phyloP scores from a whole-genome alignment of 2,797 vertebrate species.

The Thunnus albacares region DNA sequence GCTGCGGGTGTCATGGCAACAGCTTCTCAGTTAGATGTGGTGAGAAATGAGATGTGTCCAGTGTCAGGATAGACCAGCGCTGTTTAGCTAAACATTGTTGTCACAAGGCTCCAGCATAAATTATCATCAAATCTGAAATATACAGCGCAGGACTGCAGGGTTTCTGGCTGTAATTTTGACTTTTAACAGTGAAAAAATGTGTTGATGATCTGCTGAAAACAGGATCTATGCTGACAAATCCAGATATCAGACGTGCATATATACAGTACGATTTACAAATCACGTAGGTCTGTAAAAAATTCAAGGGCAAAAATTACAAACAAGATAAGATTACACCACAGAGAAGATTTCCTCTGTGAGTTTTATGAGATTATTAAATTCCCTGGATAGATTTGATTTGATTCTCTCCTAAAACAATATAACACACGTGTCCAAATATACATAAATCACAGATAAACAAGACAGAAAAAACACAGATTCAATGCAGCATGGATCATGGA shows the following conservation, averaged over 20 bases:
- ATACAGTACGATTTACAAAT: too few species aligned
- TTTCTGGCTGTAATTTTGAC: neutral
- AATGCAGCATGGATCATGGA: too few species aligned
- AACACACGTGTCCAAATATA: neutral
- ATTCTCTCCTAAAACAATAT: constrained; percentile 16
- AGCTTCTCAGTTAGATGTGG: constrained; percentile 37
- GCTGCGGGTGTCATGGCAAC: constrained; percentile 64
- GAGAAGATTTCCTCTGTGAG: constrained; percentile 46
- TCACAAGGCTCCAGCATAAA: constrained; percentile 3
- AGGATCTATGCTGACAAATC: neutral
- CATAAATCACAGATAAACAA: too few species aligned
- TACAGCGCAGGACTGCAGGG: neutral
- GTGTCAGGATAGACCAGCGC: constrained; percentile 11
- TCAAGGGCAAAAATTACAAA: neutral
- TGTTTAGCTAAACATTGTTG: neutral
- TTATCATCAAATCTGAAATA: neutral
- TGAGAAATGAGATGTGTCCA: constrained; percentile 46
- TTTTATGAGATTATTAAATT: constrained; percentile 10
- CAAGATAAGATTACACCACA: constrained; percentile 9
- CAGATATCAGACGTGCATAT: neutral
- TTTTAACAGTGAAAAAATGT: neutral
- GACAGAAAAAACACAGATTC: too few species aligned
- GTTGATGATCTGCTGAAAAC: too few species aligned
- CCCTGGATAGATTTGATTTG: constrained; percentile 20
- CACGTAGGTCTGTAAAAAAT: neutral